phyloP scores from a whole-genome alignment of 2,113 vertebrate species.

The Cardinalis cardinalis region DNA sequence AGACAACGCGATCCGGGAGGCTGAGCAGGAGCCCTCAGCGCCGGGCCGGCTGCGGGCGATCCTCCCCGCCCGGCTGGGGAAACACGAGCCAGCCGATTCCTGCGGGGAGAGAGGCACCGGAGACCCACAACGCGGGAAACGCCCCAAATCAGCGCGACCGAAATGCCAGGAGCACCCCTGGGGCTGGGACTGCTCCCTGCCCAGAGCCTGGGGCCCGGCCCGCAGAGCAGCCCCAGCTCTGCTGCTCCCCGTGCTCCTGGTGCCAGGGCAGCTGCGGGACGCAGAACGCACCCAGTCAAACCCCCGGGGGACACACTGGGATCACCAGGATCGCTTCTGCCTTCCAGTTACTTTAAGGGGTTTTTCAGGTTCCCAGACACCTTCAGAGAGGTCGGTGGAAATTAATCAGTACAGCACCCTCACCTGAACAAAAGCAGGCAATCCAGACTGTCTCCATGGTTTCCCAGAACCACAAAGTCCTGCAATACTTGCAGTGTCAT shows the following conservation, averaged over 20 bases:
- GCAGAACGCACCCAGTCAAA: not conserved
- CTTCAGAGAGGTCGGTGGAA: not conserved
- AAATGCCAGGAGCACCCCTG: accelerated
- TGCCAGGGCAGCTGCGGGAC: accelerated
- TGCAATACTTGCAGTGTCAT: not conserved
- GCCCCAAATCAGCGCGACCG: accelerated
- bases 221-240: not conserved
- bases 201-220: not conserved
- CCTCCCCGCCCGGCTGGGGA: not conserved
- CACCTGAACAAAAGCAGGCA: not conserved
- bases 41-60: not conserved
- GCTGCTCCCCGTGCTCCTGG: accelerated
- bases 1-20: not conserved
- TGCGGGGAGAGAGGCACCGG: accelerated
- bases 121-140: accelerated
- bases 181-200: not conserved
- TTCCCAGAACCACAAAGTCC: not conserved
- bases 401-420: too few relatives aligned
- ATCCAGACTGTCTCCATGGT: not conserved
- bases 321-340: accelerated
- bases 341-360: not conserved
- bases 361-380: not conserved
- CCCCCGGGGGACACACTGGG: not conserved
- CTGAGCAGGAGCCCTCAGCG: not conserved
- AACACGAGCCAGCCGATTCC: not conserved